Evolutionary conservation across 1,140 invertebrate genomes (phyloP), one percentile per base, ranked within the genome.

Genomic region (Drosophila miranda): DNA sequence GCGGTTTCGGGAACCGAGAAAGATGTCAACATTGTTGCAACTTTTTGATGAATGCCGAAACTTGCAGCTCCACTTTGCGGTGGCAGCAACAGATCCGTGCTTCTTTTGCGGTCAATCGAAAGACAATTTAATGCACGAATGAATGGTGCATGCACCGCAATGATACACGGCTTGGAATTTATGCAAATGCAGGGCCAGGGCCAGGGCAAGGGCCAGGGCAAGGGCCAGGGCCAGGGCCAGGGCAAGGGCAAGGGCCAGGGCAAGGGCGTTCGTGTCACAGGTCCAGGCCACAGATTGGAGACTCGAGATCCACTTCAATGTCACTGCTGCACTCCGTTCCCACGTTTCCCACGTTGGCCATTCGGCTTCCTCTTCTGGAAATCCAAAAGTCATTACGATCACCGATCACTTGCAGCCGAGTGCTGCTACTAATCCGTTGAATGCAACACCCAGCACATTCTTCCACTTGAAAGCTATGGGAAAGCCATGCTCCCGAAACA

Each of bases 91-190:
- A 38, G 34, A 38, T 38, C 34, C 11, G 34, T 3, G 58, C 41
- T 57, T 60, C 19, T 34, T 61, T 80, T 84, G 80, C 73, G 80
- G 80, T 86, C 67, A 53, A 58, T 52, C 38, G 45, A 14, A 38
- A 42, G 63, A 54, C 81, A 84, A 84, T 84, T 84, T 84, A 86
- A 84, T 74, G 80, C 80, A 84, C 81, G 80, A 84, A 77, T 80
- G 81, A 48, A 52, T 56, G 54, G 3, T 13, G 11, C 34, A 13
- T 38, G 34, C 34, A 38, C 11, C 34, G 5, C 34, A 38, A 38
- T 38, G 34, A 38, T 38, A 38, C 34, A 38, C 34, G 34, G 13
- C 11, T 5, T 13, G 34, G 11, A 83, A 83, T 87, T 75, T 74
- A 84, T 86, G 78, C 82, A 86, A 86, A 86, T 87, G 57, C 3